Percentiles rank a stretch among this genome's conserved stretches.
phyloP scores from a whole-genome alignment of 2,888 invertebrate species.

The Branchellion lobata region DNA sequence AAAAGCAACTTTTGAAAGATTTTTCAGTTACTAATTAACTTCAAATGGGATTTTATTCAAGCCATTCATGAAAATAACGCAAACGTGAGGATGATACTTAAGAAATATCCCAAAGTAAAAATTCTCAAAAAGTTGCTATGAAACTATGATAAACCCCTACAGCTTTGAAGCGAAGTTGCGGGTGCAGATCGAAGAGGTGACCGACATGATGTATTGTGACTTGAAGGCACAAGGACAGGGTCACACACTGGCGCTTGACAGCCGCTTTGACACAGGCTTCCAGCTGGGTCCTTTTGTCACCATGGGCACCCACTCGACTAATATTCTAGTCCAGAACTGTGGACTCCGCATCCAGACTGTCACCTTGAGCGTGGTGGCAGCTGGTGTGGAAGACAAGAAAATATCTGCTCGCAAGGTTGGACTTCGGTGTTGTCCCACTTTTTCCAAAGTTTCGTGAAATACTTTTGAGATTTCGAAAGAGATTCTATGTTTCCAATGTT shows the following conservation, averaged over 20 bases:
- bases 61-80: no score
- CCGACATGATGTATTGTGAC: slow-evolving; percentile 62
- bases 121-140: no score
- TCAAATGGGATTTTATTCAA: no score
- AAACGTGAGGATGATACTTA: no score
- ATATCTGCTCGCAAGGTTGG: background rate
- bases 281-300: slow-evolving; percentile 69
- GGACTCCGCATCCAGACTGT: slow-evolving; percentile 62
- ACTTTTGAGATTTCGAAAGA: no score
- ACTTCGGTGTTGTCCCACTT: background rate
- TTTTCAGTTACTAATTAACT: no score
- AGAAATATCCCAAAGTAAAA: no score
- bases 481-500: background rate
- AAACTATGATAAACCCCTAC: no score
- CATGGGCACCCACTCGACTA: slow-evolving; percentile 56
- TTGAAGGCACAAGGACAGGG: slow-evolving; percentile 70
- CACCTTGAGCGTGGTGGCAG: slow-evolving; percentile 56
- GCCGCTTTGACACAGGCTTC: slow-evolving; percentile 67
- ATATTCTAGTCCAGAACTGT: slow-evolving; percentile 60
- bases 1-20: slow-evolving; percentile 1
- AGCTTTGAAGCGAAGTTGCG: slow-evolving; percentile 61
- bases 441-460: background rate
- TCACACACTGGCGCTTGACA: slow-evolving; percentile 70
- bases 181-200: slow-evolving; percentile 62
- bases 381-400: background rate